Evolutionary conservation across 2,888 invertebrate species (phyloP).

Genomic region (Tetheella fluctuosa): DNA sequence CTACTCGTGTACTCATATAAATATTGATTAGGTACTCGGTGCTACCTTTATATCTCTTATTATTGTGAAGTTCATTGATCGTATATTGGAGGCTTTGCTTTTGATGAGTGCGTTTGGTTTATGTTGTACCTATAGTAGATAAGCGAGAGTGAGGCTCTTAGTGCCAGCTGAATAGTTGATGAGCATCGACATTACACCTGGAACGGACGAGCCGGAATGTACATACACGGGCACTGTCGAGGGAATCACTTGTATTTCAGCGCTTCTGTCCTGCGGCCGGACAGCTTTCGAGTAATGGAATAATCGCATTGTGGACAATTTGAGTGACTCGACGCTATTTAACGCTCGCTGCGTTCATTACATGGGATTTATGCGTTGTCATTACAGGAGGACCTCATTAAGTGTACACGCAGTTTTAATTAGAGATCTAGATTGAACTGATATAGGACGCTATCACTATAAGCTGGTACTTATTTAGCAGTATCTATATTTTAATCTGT

Average conservation of each 20-base stretch:
- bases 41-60: too few species aligned
- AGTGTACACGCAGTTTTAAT: constrained; percentile 72
- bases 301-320: constrained; percentile 81
- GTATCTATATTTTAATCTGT: neutral
- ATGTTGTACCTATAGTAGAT: constrained; percentile 30
- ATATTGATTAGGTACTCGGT: neutral
- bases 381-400: constrained; percentile 75
- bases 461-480: constrained; percentile 45
- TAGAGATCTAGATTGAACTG: constrained; percentile 59
- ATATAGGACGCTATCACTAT: constrained; percentile 34
- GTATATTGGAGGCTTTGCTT: constrained; percentile 13
- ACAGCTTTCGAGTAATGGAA: constrained; percentile 70
- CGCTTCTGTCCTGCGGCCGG: constrained; percentile 48
- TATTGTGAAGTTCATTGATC: too few species aligned
- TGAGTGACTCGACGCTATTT: constrained; percentile 77
- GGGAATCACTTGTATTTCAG: constrained; percentile 38
- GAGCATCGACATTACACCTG: constrained; percentile 31
- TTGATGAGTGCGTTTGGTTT: constrained; percentile 33
- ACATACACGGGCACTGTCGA: constrained; percentile 16
- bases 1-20: neutral
- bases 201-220: constrained; percentile 15
- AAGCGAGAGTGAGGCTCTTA: constrained; percentile 32
- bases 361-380: constrained; percentile 78
- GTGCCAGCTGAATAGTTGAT: constrained; percentile 38
- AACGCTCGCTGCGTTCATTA: constrained; percentile 78